Conservation (phyloP, 2,797 vertebrate genomes). For the Alfaro cultratus region DNA sequence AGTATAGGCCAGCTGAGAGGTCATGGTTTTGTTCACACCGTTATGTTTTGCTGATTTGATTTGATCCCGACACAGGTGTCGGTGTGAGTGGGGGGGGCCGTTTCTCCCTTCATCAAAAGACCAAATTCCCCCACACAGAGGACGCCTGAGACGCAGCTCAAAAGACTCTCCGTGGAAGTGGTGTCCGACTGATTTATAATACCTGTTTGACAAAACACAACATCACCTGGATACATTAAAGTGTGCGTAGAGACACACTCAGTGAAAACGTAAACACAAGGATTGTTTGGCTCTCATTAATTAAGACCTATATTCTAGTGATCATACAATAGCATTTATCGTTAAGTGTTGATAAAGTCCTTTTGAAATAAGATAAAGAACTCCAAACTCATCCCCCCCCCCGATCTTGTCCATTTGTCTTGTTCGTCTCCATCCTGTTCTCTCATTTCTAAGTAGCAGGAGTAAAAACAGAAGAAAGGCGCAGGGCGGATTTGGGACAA, state of each 20-base stretch:
- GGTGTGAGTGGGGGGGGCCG: constrained; percentile 59
- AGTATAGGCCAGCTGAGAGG: constrained; percentile 68
- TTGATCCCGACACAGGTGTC: constrained; percentile 61
- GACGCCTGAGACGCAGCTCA: constrained; percentile 69
- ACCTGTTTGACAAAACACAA: constrained; percentile 78
- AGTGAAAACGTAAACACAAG: constrained; percentile 74
- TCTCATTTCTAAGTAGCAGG: constrained; percentile 64
- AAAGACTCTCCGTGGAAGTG: constrained; percentile 47
- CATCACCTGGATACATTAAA: constrained; percentile 78
- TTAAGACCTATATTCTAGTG: constrained; percentile 69
- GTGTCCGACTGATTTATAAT: constrained; percentile 66
- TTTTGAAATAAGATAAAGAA: constrained; percentile 72
- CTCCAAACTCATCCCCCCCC: constrained; percentile 24
- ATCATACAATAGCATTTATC: constrained; percentile 73
- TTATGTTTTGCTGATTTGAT: constrained; percentile 77
- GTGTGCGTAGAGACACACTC: constrained; percentile 68
- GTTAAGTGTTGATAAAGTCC: constrained; percentile 68
- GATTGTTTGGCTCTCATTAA: constrained; percentile 75
- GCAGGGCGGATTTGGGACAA: constrained; percentile 21
- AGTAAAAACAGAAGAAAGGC: constrained; percentile 49
- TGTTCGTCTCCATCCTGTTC: constrained; percentile 52
- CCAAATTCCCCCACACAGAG: constrained; percentile 76
- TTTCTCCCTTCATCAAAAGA: constrained; percentile 53
- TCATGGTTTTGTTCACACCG: constrained; percentile 62
- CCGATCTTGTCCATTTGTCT: constrained; percentile 41